Base-by-base conservation (phyloP, 2,797 vertebrate genomes). In the Rhyacichthys aspro region DNA sequence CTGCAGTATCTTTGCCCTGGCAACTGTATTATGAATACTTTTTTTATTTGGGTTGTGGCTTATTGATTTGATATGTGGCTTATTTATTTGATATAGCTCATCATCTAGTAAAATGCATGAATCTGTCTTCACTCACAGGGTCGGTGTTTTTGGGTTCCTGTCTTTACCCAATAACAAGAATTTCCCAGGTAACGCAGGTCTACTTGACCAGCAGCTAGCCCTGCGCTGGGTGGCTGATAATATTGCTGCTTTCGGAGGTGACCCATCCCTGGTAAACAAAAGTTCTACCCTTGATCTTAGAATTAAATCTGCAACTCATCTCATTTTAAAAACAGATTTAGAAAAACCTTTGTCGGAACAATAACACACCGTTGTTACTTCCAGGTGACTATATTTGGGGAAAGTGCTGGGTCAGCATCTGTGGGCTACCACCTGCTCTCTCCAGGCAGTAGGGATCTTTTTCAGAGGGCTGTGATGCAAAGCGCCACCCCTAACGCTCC, bases 161-260 rank as follows among this genome's bases (percentile, higher is more conserved):
- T 89, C 94, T 72, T 80, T 98, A 62, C 94, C 94, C 16, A 88
- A 93, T 61, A 94, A 91, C 42, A 39, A n/a, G n/a, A 39, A 90
- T 44, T 86, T 94, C 56, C 89, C 82, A 34, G 94, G 95, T 19
- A 97, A 98, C 9, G 81, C 80, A 11, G 96, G 94, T 5, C 87
- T 98, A 6, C 91, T 95, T 81, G 95, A 97, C 68, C 96, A 98
- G 86, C 93, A 92, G 41, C 17, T 96, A 56, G 96, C 95, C 17
- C 94, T 98, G 70, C 83, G 88, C 9, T 97, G 95, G 95, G 82
- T 98, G 32, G 87, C 93, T 28, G 85, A 92, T 42, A 97, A 98
- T 61, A 96, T 97, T 59, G 94, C 79, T 58, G 85, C 82, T 6
- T 98, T 98, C 81, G 95, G 95, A 59, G 96, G 96, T 7, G 93